Percentiles rank a stretch among this genome's conserved stretches.
Conservation (phyloP, 2,113 vertebrate species). For the Entomyzon cyanotis region DNA sequence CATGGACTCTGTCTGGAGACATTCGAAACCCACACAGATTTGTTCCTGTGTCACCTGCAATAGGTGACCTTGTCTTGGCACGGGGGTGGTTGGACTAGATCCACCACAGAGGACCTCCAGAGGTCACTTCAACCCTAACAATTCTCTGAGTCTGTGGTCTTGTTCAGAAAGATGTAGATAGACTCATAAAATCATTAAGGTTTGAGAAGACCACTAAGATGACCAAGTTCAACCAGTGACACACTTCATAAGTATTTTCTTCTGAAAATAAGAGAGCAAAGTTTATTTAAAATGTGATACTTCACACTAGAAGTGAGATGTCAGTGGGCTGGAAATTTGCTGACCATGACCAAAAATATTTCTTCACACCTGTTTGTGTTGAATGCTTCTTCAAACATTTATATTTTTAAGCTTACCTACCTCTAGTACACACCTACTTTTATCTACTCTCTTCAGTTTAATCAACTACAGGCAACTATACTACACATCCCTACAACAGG, state of each 20-base stretch:
- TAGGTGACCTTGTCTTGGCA: not conserved
- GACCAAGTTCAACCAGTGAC: not conserved
- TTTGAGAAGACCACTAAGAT: not conserved
- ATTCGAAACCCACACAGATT: not conserved
- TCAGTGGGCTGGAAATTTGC: not conserved
- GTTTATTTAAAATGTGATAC: not conserved
- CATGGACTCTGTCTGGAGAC: too few relatives aligned
- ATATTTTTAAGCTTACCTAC: not conserved
- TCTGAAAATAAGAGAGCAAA: not conserved
- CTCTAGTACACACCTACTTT: not conserved
- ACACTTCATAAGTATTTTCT: not conserved
- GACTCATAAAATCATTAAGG: not conserved
- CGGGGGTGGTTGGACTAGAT: fast-evolving
- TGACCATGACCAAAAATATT: not conserved
- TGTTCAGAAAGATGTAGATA: not conserved
- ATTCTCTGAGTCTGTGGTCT: not conserved
- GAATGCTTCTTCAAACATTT: not conserved
- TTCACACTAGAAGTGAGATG: not conserved
- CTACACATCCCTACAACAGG: not conserved
- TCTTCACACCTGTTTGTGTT: not conserved
- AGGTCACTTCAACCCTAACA: not conserved
- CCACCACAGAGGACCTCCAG: not conserved
- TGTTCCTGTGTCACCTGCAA: not conserved
- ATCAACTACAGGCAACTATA: not conserved
- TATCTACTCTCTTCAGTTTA: not conserved